phyloP scores from a whole-genome alignment of 1,140 invertebrate species.

The Drosophila sulfurigaster region DNA sequence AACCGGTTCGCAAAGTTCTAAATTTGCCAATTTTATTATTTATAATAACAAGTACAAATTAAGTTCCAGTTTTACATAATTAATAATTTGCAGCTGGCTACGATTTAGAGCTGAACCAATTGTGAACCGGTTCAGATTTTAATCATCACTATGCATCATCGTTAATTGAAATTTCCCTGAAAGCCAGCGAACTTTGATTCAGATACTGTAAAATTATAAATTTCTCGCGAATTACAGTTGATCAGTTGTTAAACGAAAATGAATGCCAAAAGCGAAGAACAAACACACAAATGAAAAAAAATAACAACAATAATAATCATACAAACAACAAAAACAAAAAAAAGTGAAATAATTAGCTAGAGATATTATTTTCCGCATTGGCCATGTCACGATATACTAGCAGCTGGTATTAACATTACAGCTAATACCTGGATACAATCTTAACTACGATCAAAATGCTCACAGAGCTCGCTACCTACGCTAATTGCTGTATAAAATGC shows the following conservation, averaged over 20 bases:
- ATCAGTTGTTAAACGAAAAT: slow-evolving; percentile 32
- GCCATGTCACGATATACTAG: slow-evolving; percentile 43
- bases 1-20: no score
- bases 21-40: no score
- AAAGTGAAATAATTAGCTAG: slow-evolving; percentile 36
- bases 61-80: no score
- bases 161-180: no score
- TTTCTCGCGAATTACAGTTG: slow-evolving; percentile 7
- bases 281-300: background rate
- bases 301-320: background rate
- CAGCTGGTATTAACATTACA: slow-evolving; percentile 29
- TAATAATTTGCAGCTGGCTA: no score
- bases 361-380: slow-evolving; percentile 45
- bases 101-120: no score
- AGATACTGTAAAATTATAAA: slow-evolving; percentile 8
- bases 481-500: slow-evolving; percentile 53
- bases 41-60: no score
- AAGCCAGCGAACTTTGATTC: no score
- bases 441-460: slow-evolving; percentile 48
- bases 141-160: no score
- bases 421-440: slow-evolving; percentile 46
- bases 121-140: no score
- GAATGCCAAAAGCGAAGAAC: background rate
- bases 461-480: slow-evolving; percentile 43
- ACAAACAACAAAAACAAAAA: background rate